These are phyloP conservation scores for Heliconius congener DNA, from an alignment of 1,140 invertebrate genomes.

Conservation along the genomic window DNA sequence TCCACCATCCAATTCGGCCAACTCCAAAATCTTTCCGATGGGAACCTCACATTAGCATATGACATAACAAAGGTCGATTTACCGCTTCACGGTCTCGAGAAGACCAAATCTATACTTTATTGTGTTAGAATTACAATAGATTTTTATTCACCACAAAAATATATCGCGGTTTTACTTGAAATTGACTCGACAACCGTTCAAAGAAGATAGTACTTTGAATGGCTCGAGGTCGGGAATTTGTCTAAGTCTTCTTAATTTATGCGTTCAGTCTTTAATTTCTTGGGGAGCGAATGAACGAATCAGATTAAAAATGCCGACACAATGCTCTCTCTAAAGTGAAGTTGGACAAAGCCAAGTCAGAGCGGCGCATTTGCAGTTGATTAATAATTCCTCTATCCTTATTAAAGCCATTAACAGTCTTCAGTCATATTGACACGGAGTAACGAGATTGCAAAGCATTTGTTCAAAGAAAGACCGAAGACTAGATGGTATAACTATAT, in stretches of 20 bases:
- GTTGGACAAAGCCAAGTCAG: constrained; percentile 40
- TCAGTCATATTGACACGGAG: constrained; percentile 12
- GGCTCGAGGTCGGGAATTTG: constrained; percentile 57
- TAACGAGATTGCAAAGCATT: constrained; percentile 1
- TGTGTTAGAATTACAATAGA: background rate
- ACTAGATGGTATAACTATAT: background rate
- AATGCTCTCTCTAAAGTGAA: constrained; percentile 41
- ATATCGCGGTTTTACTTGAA: constrained; percentile 16
- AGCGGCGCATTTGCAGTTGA: constrained; percentile 32
- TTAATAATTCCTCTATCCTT: constrained; percentile 28
- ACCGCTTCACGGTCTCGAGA: constrained; percentile 14
- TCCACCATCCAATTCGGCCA: constrained; percentile 65
- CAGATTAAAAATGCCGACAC: constrained; percentile 64
- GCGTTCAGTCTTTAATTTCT: constrained; percentile 68
- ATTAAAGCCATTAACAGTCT: constrained; percentile 18
- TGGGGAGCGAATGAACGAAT: constrained; percentile 52
- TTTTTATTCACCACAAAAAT: background rate
- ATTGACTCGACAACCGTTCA: constrained; percentile 48
- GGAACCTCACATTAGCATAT: constrained; percentile 63
- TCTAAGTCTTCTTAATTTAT: constrained; percentile 70
- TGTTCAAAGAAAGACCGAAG: background rate
- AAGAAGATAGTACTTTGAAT: constrained; percentile 58
- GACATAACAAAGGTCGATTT: constrained; percentile 36
- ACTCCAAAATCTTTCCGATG: constrained; percentile 66
- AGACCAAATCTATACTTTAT: constrained; percentile 14